Evolutionary conservation across 2,113 vertebrate genomes (phyloP).

Genomic region (Patagioenas fasciata): DNA sequence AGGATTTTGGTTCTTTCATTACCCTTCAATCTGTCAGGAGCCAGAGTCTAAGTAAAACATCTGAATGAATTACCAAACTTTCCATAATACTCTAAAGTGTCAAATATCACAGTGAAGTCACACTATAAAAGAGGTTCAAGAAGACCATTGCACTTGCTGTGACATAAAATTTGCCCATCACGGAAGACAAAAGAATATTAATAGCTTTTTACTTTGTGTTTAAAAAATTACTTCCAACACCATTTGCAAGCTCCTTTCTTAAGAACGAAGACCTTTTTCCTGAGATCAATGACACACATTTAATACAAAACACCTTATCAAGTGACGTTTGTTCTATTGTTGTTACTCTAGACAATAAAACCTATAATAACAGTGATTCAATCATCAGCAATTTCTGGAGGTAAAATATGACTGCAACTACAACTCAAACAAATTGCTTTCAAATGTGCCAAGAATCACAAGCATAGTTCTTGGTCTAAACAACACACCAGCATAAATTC

Average conservation of each 20-base stretch:
- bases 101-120: not conserved
- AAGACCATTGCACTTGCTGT: not conserved
- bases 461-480: not conserved
- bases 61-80: not conserved
- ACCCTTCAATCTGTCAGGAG: not conserved
- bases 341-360: not conserved
- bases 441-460: not conserved
- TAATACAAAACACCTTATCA: not conserved
- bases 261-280: not conserved
- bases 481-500: not conserved
- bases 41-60: not conserved
- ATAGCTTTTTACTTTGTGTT: not conserved
- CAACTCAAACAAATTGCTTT: not conserved
- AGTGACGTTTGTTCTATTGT: not conserved
- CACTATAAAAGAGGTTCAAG: not conserved
- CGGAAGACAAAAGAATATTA: conserved; percentile 3
- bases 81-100: not conserved
- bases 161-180: not conserved
- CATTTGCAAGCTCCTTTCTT: not conserved
- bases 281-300: not conserved
- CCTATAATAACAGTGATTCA: not conserved
- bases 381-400: not conserved
- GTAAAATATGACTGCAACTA: not conserved
- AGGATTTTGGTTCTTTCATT: not conserved
- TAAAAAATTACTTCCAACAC: conserved; percentile 5